Percentiles rank a stretch among this genome's conserved stretches.
Evolutionary conservation across 2,888 invertebrate genomes (phyloP).

Genomic region (Eugnorisma glareosa): DNA sequence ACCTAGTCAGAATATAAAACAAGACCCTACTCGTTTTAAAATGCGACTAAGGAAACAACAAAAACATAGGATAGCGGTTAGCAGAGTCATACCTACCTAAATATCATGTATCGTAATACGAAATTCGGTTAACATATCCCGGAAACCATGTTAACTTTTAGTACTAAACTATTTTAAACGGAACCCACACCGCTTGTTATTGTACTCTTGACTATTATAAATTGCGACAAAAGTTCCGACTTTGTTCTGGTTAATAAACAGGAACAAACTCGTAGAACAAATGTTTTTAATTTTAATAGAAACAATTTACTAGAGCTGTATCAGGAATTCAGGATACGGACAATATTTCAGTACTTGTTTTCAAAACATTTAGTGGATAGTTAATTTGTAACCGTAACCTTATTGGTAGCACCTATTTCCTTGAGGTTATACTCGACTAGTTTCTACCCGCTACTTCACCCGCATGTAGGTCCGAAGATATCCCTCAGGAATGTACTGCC

Average conservation of each 20-base stretch:
- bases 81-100: neutral
- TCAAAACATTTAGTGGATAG: neutral
- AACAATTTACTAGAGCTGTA: neutral
- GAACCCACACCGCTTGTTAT: neutral
- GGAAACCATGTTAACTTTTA: constrained; percentile 17
- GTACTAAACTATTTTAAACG: constrained; percentile 3
- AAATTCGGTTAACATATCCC: neutral
- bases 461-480: neutral
- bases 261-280: constrained; percentile 13
- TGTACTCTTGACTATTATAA: constrained; percentile 16
- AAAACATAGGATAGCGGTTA: neutral
- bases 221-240: constrained; percentile 19
- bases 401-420: too few species aligned
- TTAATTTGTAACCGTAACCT: neutral
- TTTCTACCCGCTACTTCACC: neutral
- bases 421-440: neutral
- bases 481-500: neutral
- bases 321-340: neutral
- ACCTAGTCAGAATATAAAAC: neutral
- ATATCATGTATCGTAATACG: neutral
- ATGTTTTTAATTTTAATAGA: constrained; percentile 7
- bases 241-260: neutral
- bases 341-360: neutral
- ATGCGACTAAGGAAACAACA: neutral
- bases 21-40: neutral